Conservation (phyloP, 2,797 vertebrate genomes). For the Chelidonichthys spinosus region DNA sequence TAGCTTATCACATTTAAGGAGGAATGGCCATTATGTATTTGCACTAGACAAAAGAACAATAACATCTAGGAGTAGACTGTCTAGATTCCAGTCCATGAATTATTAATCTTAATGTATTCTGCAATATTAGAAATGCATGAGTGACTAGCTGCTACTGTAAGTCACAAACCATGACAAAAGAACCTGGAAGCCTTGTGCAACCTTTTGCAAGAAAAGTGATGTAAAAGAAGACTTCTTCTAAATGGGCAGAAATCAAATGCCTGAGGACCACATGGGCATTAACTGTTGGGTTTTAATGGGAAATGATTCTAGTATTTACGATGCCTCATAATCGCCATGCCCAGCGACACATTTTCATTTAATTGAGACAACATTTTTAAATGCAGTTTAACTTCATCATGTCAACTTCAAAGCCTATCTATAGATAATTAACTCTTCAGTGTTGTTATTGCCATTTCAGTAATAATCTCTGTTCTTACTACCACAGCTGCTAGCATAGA, state of each 20-base stretch:
- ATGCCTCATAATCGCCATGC: background rate
- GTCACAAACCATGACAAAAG: constrained; percentile 59
- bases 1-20: constrained; percentile 19
- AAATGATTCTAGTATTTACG: no score
- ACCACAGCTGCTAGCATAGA: no score
- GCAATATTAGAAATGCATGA: constrained; percentile 70
- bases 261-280: background rate
- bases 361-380: constrained; percentile 2
- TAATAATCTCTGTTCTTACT: no score
- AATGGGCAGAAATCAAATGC: constrained; percentile 14
- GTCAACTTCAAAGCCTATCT: background rate
- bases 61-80: constrained; percentile 41
- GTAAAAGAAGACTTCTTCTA: constrained; percentile 34
- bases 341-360: constrained; percentile 5
- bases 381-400: background rate
- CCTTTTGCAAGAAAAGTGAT: constrained; percentile 28
- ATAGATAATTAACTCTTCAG: background rate
- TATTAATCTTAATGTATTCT: constrained; percentile 79
- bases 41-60: constrained; percentile 66
- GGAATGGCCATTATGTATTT: background rate
- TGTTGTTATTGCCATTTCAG: background rate
- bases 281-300: background rate
- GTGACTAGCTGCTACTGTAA: constrained; percentile 43
- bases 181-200: constrained; percentile 19
- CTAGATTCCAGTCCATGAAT: constrained; percentile 74